phyloP scores from a whole-genome alignment of 23 tunicate species.

The Phallusia fumigata region DNA sequence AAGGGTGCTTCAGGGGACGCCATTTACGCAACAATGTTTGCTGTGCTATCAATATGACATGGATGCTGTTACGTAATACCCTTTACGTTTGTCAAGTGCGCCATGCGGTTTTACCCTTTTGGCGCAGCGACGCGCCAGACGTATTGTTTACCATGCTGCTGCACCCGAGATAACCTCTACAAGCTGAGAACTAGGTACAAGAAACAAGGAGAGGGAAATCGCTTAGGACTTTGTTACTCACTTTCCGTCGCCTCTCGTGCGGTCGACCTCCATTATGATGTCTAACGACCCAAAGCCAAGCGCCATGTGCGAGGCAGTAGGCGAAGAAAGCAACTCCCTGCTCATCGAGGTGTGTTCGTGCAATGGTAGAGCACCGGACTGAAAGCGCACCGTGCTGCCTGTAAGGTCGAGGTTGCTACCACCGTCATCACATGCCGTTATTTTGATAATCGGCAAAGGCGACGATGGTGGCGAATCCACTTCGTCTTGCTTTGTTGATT shows the following conservation, averaged over 20 bases:
- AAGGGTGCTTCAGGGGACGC: too few species aligned
- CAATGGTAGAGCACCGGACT: background rate
- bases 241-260: conserved; percentile 1
- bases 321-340: conserved; percentile 41
- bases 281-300: conserved; percentile 59
- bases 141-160: too few species aligned
- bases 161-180: too few species aligned
- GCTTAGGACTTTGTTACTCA: background rate
- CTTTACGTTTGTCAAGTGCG: too few species aligned
- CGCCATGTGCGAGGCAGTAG: conserved; percentile 42
- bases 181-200: background rate
- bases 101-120: too few species aligned
- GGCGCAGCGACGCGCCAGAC: too few species aligned
- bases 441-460: background rate
- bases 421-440: background rate
- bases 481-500: background rate
- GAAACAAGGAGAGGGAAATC: background rate
- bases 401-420: background rate
- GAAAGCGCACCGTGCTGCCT: background rate
- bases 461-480: background rate
- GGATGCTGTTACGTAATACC: too few species aligned
- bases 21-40: too few species aligned
- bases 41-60: too few species aligned
- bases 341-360: conserved; percentile 1
- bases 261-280: conserved; percentile 59